Percentiles rank a stretch among this genome's conserved stretches.
These are phyloP conservation scores for Antechinus stuartii DNA, from an alignment of 2,113 vertebrate species.

Conservation along the genomic window DNA sequence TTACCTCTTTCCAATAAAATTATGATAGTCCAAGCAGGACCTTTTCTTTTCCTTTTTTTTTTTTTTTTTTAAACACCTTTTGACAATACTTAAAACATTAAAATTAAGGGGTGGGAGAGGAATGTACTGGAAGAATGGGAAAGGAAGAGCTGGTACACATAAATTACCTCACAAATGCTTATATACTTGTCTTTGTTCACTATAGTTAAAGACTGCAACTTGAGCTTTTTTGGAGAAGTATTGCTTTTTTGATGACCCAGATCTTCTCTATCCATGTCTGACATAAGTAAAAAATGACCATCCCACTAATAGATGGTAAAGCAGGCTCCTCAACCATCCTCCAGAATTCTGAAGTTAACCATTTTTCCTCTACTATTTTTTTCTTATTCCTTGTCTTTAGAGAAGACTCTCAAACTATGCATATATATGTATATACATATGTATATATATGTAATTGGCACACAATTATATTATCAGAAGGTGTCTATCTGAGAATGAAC, in stretches of 20 bases:
- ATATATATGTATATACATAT: not conserved
- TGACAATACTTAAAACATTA: too few relatives aligned
- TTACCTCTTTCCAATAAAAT: not conserved
- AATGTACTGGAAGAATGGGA: too few relatives aligned
- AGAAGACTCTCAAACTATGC: not conserved
- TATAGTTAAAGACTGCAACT: not conserved
- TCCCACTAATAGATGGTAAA: not conserved
- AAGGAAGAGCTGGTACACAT: too few relatives aligned
- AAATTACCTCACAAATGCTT: not conserved
- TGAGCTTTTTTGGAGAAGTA: not conserved
- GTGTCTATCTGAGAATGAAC: not conserved
- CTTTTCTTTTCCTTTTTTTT: not conserved
- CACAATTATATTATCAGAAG: not conserved
- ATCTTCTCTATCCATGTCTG: not conserved
- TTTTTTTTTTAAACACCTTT: too few relatives aligned
- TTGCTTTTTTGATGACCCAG: not conserved
- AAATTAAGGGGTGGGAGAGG: too few relatives aligned
- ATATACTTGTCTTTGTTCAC: not conserved
- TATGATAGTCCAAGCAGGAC: not conserved
- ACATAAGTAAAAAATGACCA: not conserved
- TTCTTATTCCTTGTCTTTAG: not conserved
- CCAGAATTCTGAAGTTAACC: not conserved
- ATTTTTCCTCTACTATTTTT: not conserved
- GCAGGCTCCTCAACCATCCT: not conserved
- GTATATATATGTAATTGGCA: not conserved